Evolutionary conservation across 1,140 invertebrate genomes (phyloP), one percentile per base, ranked within the genome.

Genomic region (Tetranychus urticae): DNA sequence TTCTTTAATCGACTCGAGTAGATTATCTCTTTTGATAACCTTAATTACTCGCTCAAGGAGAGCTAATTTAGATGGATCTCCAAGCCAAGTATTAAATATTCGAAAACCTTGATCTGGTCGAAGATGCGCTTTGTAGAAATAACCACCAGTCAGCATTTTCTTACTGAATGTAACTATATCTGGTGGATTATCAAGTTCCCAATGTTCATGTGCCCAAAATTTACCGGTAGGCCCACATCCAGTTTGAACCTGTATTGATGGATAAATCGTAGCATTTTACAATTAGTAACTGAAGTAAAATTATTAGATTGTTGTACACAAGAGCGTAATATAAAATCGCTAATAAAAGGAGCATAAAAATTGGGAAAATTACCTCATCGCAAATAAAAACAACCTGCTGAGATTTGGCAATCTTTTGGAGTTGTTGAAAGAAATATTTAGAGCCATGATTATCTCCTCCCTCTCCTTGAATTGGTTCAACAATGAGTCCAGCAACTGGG

Each of bases 51-150:
- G 80, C 70, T 93, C 85, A 46, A 99, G 71, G 1, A 98, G 71
- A 31, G 94, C 74, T 14, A 98, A 68, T 76, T 97, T 98, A 23
- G 85, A 81, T 8, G 96, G 93, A 72, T 99, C 96, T 23, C 96
- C 96, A 81, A 98, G 85, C 96, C 94, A 98, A 1, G 96, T 99
- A 71, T 98, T 99, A 73, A 96, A 97, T 59, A 99, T 85, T 61
- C 93, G 76, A 69, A 90, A 96, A 0, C 85, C 74, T 69, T 90
- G 80, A 52, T 65, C 67, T 31, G 67, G 86, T 80, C 76, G 82
- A 64, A 85, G 79, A 62, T 88, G 80, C 12, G 78, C 72, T 58
- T 78, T 80, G 69, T 85, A 85, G 73, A 86, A 99, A 71, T 88
- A 97, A 31, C 94, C 94, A 33, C 93, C 94, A 5, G 89, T 80